phyloP scores from a whole-genome alignment of 2,113 vertebrate genomes.

The Caretta caretta region DNA sequence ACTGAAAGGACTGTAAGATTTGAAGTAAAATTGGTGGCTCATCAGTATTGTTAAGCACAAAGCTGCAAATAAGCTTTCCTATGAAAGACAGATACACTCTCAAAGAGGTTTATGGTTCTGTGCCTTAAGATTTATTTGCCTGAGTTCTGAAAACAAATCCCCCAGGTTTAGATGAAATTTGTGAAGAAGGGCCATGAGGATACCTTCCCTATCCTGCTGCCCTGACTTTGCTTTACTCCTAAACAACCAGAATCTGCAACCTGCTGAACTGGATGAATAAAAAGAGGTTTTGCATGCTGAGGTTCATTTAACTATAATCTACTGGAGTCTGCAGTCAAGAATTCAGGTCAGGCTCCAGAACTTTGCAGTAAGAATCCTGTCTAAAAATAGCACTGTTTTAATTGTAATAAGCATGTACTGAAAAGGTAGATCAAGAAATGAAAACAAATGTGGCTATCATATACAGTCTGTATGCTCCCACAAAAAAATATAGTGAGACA shows the following conservation, averaged over 20 bases:
- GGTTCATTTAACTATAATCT: neutral
- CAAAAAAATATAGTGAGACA: neutral
- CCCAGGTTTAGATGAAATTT: conserved; percentile 5
- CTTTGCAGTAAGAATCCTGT: neutral
- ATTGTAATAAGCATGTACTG: neutral
- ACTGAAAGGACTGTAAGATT: neutral
- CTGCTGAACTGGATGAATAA: neutral
- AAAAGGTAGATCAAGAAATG: neutral
- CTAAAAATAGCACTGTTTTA: neutral
- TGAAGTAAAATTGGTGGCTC: conserved; percentile 22
- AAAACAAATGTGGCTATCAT: neutral
- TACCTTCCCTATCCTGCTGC: neutral
- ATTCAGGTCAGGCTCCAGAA: neutral
- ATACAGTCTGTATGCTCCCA: neutral
- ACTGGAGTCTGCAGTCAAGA: neutral
- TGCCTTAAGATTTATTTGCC: neutral
- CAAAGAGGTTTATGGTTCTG: conserved; percentile 34
- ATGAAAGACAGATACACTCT: conserved; percentile 22
- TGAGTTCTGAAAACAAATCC: conserved; percentile 35
- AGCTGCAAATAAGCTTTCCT: conserved; percentile 22
- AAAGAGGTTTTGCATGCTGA: neutral
- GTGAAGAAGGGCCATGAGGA: neutral
- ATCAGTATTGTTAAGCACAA: neutral
- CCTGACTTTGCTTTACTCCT: neutral
- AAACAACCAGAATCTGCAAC: neutral